These are phyloP conservation scores for Heliocidaris tuberculata DNA, from an alignment of 35 echinoderm and acorn worm genomes.

Conservation along the genomic window DNA sequence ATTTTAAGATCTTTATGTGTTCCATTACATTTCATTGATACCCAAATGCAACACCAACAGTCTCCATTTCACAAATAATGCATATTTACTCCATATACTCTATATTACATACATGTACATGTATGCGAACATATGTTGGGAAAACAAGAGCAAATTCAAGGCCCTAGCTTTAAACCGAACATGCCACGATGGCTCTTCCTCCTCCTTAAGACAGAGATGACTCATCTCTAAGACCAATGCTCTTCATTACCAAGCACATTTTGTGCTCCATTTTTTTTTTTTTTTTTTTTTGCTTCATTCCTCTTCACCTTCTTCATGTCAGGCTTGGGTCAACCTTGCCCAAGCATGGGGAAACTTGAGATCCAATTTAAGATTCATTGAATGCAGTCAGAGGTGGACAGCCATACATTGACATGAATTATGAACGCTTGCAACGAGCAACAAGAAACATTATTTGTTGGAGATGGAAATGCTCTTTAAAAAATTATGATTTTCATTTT, in stretches of 20 bases:
- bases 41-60: neutral
- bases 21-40: neutral
- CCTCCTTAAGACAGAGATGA: neutral
- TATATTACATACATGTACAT: neutral
- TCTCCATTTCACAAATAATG: neutral
- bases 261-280: neutral
- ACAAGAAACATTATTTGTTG: neutral
- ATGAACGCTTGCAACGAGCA: neutral
- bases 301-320: neutral
- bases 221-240: neutral
- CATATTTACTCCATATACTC: neutral
- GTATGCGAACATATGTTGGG: neutral
- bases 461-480: neutral
- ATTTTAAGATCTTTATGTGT: no score
- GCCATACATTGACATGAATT: neutral
- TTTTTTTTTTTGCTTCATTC: neutral
- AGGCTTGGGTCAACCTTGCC: neutral
- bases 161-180: neutral
- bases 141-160: neutral
- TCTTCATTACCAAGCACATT: conserved; percentile 12
- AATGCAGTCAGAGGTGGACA: neutral
- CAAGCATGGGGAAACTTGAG: neutral
- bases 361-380: neutral
- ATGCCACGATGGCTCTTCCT: neutral
- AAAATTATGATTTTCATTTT: no score